Conservation (phyloP, 2,797 vertebrate genomes). For the Eidolon dupreanum region DNA sequence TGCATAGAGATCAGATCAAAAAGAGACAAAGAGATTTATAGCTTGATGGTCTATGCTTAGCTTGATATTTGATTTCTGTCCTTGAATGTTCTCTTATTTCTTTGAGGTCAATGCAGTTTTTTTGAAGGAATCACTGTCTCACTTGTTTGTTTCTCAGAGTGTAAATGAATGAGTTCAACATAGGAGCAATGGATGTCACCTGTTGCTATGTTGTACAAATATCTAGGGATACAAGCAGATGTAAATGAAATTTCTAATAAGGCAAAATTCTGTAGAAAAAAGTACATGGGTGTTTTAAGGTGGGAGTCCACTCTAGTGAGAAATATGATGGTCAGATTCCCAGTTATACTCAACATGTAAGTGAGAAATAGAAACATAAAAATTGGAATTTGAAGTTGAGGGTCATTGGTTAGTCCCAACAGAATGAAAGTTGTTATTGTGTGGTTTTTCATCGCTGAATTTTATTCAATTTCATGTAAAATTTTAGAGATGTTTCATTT, state of each 20-base stretch:
- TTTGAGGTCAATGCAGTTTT: not conserved
- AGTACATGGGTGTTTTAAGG: too few species aligned
- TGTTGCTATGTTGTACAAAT: too few species aligned
- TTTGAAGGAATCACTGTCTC: conserved; percentile 39
- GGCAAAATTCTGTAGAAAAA: too few species aligned
- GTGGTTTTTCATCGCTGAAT: conserved; percentile 54
- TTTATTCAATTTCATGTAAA: not conserved
- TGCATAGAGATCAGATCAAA: not conserved
- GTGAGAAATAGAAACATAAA: conserved; percentile 64
- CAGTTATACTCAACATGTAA: conserved; percentile 72
- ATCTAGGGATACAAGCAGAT: conserved; percentile 25
- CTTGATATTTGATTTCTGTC: not conserved
- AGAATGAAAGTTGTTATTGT: conserved; percentile 74
- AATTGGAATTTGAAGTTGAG: conserved; percentile 59
- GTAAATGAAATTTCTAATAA: not conserved
- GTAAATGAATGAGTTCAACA: conserved; percentile 51
- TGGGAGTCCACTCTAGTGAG: too few species aligned
- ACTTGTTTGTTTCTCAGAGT: conserved; percentile 74
- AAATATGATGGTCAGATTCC: conserved; percentile 55
- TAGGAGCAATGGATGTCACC: not conserved
- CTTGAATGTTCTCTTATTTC: not conserved
- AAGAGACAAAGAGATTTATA: not conserved
- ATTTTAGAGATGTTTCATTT: not conserved
- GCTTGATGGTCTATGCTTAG: not conserved
- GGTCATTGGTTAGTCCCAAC: conserved; percentile 53